Evolutionary conservation across 2,797 vertebrate genomes (phyloP).

Genomic region (Bufotes viridis): DNA sequence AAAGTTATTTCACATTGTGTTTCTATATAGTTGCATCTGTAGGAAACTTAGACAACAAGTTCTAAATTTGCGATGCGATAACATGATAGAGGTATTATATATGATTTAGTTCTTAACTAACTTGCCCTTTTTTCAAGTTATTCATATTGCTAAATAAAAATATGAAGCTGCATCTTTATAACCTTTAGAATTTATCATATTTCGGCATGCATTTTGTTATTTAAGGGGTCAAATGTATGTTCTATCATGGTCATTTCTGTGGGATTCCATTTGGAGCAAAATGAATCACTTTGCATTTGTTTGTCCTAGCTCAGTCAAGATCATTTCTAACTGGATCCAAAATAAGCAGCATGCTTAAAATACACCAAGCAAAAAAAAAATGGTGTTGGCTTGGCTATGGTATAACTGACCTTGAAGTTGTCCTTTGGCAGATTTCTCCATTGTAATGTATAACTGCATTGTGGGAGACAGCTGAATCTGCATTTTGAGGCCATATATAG

Average conservation of each 20-base stretch:
- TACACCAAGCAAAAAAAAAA: not conserved
- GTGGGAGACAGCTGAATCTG: constrained; percentile 86
- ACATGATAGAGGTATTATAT: too few relatives aligned
- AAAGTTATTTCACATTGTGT: too few relatives aligned
- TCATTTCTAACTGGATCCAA: not conserved
- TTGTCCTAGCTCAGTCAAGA: not conserved
- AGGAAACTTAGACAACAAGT: too few relatives aligned
- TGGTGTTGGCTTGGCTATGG: not conserved
- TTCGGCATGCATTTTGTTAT: not conserved
- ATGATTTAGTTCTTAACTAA: too few relatives aligned
- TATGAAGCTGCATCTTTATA: too few relatives aligned
- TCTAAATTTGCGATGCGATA: too few relatives aligned
- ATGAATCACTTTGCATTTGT: not conserved
- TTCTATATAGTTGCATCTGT: not conserved
- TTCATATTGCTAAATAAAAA: too few relatives aligned
- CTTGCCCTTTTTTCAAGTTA: too few relatives aligned
- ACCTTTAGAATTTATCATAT: not conserved
- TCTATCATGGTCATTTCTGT: not conserved
- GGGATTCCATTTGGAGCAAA: not conserved
- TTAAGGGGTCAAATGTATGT: too few relatives aligned
- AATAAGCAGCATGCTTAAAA: not conserved
- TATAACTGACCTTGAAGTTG: constrained; percentile 73
- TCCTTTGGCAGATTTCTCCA: constrained; percentile 74
- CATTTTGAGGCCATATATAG: constrained; percentile 80
- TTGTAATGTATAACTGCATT: constrained; percentile 88